These are phyloP conservation scores for Madoqua kirkii DNA, from an alignment of 2,113 vertebrate genomes.

Conservation along the genomic window DNA sequence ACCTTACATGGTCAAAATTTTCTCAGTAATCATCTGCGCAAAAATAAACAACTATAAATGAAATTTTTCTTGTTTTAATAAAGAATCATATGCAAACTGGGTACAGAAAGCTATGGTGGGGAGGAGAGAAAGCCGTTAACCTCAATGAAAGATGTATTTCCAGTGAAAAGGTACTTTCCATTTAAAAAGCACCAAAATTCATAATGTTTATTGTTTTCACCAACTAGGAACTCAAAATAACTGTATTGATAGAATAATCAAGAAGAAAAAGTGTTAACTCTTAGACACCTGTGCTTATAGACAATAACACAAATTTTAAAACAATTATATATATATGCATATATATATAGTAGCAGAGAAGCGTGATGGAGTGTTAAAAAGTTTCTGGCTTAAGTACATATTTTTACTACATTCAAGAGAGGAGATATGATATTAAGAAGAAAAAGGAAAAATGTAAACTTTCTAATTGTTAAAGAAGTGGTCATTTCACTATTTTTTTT, in stretches of 20 bases:
- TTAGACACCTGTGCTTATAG: neutral
- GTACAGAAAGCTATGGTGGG: neutral
- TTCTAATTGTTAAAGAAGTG: constrained; percentile 6
- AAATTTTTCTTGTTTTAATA: neutral
- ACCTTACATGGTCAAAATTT: neutral
- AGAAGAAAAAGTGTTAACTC: neutral
- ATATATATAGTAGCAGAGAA: neutral
- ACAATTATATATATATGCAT: neutral
- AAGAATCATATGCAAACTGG: neutral
- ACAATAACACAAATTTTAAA: neutral
- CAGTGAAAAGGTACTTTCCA: neutral
- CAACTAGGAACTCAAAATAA: neutral
- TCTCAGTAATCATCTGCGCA: neutral
- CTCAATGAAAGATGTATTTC: neutral
- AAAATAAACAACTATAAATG: neutral
- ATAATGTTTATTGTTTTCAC: neutral
- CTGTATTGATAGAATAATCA: neutral
- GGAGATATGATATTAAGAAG: neutral
- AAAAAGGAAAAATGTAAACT: neutral
- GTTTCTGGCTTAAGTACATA: neutral
- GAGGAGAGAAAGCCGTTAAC: neutral
- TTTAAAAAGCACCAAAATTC: neutral
- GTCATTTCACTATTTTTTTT: neutral
- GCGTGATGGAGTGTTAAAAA: neutral
- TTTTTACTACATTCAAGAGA: neutral